phyloP scores from a whole-genome alignment of 2,888 invertebrate genomes.

The Lumbricus terrestris region DNA sequence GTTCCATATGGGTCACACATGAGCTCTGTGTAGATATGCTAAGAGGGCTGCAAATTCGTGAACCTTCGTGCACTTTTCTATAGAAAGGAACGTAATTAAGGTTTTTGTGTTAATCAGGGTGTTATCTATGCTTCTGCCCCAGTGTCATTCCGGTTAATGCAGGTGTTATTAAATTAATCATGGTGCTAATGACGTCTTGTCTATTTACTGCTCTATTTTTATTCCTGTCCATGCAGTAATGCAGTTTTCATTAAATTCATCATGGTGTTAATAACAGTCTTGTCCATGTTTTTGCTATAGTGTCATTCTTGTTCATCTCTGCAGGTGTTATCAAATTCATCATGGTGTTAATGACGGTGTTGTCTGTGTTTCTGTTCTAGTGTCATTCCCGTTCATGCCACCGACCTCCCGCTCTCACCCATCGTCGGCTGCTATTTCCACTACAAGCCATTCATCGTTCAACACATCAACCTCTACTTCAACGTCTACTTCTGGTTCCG shows the following conservation, averaged over 20 bases:
- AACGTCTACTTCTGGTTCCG: conserved; percentile 75
- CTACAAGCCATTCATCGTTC: conserved; percentile 26
- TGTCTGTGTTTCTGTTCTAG: not conserved
- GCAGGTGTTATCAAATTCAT: too few relatives aligned
- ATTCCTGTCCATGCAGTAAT: not conserved
- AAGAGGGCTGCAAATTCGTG: too few relatives aligned
- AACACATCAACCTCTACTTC: conserved; percentile 67
- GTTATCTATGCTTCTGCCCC: not conserved
- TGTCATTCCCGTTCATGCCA: not conserved
- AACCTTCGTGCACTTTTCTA: too few relatives aligned
- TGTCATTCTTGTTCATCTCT: not conserved
- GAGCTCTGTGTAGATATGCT: too few relatives aligned
- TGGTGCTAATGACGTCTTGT: not conserved
- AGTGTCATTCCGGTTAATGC: not conserved
- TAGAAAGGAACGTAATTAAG: too few relatives aligned
- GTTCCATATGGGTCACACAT: too few relatives aligned
- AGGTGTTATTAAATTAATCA: not conserved
- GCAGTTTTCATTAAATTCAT: too few relatives aligned
- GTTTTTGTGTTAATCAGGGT: too few relatives aligned
- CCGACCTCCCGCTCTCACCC: not conserved
- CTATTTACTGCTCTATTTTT: not conserved
- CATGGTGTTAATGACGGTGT: not conserved
- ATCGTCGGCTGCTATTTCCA: conserved; percentile 37
- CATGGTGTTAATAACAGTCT: not conserved
- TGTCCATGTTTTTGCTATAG: not conserved